Evolutionary conservation across 2,888 invertebrate species (phyloP).

Genomic region (Nomada ferruginata): DNA sequence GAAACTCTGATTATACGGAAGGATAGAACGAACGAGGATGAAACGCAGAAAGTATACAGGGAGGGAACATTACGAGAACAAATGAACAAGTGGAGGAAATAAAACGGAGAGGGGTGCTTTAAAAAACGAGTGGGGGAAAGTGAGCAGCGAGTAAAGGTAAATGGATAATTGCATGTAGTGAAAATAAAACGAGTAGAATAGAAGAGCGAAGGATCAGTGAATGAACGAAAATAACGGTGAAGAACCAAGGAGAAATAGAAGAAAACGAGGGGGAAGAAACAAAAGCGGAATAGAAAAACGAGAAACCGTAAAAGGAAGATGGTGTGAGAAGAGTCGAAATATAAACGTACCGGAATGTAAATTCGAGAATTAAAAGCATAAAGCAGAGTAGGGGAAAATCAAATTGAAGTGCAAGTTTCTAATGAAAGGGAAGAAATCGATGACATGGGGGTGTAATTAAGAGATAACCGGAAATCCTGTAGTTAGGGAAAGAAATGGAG

Average conservation of each 20-base stretch:
- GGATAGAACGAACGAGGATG: not conserved
- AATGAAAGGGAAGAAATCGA: not conserved
- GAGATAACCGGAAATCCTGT: slow-evolving; percentile 6
- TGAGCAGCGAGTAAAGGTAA: slow-evolving; percentile 4
- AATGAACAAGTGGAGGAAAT: not conserved
- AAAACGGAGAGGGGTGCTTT: not conserved
- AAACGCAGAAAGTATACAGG: not conserved
- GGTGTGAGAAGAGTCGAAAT: not conserved
- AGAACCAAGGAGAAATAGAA: not conserved
- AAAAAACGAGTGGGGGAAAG: not conserved
- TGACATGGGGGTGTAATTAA: not conserved
- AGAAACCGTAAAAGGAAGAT: slow-evolving; percentile 2
- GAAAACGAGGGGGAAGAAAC: no score
- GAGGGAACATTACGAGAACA: not conserved
- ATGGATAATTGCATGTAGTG: slow-evolving; percentile 32
- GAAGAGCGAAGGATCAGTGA: not conserved
- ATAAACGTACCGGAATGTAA: slow-evolving; percentile 10
- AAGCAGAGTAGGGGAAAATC: not conserved
- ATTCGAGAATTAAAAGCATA: not conserved
- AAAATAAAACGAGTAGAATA: slow-evolving; percentile 4
- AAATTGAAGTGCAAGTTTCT: not conserved
- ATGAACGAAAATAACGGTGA: not conserved
- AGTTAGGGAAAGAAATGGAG: not conserved
- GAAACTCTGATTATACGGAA: not conserved
- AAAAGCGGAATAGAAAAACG: not conserved